phyloP scores from a whole-genome alignment of 2,888 invertebrate species.

The Tolmerus cingulatus region DNA sequence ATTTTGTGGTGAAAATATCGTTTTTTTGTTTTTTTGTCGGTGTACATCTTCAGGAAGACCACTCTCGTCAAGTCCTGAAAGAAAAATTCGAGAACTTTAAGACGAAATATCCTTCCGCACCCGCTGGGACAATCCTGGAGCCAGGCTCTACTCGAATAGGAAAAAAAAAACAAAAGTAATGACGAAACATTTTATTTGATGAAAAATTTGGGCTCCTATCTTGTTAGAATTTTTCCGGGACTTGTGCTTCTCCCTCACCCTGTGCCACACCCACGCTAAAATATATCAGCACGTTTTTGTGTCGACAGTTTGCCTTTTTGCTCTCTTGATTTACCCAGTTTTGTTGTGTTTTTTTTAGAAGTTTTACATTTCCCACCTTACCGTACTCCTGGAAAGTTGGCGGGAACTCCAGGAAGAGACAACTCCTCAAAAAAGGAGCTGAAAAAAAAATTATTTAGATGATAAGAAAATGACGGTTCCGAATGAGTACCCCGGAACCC shows the following conservation, averaged over 20 bases:
- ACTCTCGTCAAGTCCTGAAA: neutral
- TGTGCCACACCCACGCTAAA: neutral
- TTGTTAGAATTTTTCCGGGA: constrained; percentile 11
- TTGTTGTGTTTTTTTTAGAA: neutral
- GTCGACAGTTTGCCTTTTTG: neutral
- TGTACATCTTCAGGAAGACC: neutral
- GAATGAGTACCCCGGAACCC: neutral
- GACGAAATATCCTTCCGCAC: neutral
- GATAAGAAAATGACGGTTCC: neutral
- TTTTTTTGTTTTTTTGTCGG: neutral
- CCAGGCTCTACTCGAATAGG: neutral
- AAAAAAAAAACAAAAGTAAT: constrained; percentile 17
- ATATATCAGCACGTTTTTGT: constrained; percentile 33
- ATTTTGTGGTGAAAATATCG: neutral
- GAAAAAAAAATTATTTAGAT: neutral
- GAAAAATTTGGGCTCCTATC: constrained; percentile 34
- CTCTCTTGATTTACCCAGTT: constrained; percentile 3
- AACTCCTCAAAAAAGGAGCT: neutral
- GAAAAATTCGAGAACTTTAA: neutral
- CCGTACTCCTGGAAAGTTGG: neutral
- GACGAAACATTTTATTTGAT: constrained; percentile 37
- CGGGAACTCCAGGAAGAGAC: neutral
- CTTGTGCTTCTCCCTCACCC: neutral
- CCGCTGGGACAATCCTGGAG: neutral
- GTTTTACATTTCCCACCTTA: neutral